Conservation (phyloP, 2,888 invertebrate genomes). For the Habroteleia sp. region DNA sequence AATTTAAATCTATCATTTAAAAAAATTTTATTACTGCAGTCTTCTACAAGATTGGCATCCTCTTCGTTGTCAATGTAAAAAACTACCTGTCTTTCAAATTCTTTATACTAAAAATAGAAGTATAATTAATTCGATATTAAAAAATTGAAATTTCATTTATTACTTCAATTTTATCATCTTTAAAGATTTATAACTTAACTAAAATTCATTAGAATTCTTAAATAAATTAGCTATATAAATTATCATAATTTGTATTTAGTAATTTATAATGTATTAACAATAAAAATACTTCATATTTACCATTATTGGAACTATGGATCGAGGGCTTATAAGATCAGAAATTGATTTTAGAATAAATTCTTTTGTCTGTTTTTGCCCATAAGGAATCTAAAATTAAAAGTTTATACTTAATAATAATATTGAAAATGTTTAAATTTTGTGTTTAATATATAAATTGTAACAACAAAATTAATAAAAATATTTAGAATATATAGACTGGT, state of each 20-base stretch:
- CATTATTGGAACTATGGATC: constrained; percentile 14
- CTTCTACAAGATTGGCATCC: constrained; percentile 86
- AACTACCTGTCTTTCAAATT: constrained; percentile 84
- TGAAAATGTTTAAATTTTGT: too few relatives aligned
- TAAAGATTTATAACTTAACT: too few relatives aligned
- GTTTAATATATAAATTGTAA: too few relatives aligned
- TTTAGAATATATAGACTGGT: too few relatives aligned
- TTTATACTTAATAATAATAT: too few relatives aligned
- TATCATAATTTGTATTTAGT: too few relatives aligned
- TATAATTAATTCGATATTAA: neutral
- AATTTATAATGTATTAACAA: neutral
- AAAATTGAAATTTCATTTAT: neutral
- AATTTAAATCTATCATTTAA: constrained; percentile 88
- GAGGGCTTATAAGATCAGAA: neutral
- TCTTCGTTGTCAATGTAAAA: constrained; percentile 91
- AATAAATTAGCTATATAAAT: too few relatives aligned
- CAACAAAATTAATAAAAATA: too few relatives aligned
- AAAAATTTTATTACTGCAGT: constrained; percentile 86
- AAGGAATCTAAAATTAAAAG: constrained; percentile 31
- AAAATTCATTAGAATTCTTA: too few relatives aligned
- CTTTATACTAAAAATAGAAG: constrained; percentile 81
- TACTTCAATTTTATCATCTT: too few relatives aligned
- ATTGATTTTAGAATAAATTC: constrained; percentile 35
- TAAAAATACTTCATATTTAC: constrained; percentile 10
- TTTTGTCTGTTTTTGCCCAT: constrained; percentile 20